These are phyloP conservation scores for Anisognathus igniventris DNA, from an alignment of 2,797 vertebrate genomes.

Conservation along the genomic window DNA sequence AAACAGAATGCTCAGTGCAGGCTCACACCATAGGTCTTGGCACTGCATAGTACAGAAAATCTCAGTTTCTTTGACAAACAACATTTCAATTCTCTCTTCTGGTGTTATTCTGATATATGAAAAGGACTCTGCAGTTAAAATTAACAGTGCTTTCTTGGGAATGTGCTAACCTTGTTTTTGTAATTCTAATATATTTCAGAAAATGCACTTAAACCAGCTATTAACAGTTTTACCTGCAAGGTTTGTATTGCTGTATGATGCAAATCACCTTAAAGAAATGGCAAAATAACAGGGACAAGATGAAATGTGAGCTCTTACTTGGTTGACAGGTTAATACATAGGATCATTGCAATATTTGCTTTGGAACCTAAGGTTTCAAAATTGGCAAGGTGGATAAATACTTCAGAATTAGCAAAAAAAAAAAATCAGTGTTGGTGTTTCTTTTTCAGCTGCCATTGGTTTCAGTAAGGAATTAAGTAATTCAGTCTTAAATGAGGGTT, in stretches of 20 bases:
- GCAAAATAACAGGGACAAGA: neutral
- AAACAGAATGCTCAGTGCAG: constrained; percentile 68
- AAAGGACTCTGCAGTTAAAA: constrained; percentile 10
- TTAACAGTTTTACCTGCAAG: constrained; percentile 42
- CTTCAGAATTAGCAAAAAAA: neutral
- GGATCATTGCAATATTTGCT: neutral
- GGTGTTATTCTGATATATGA: neutral
- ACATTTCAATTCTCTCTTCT: constrained; percentile 60
- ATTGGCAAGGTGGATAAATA: neutral
- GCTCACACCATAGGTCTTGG: constrained; percentile 56
- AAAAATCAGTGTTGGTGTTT: neutral
- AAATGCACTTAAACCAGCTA: constrained; percentile 52
- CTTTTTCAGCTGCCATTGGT: constrained; percentile 42
- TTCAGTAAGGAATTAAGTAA: constrained; percentile 29
- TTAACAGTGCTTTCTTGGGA: constrained; percentile 46
- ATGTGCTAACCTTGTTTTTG: constrained; percentile 86
- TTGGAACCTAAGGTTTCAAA: neutral
- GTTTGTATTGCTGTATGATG: constrained; percentile 43
- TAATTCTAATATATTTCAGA: constrained; percentile 61
- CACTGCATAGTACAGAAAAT: constrained; percentile 53
- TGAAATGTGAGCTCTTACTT: neutral
- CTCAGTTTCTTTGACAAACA: constrained; percentile 3
- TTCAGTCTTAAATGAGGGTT: neutral
- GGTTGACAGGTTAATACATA: neutral
- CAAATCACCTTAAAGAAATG: neutral